These are phyloP conservation scores for Archips xylosteana DNA, from an alignment of 2,888 invertebrate species.

Conservation along the genomic window DNA sequence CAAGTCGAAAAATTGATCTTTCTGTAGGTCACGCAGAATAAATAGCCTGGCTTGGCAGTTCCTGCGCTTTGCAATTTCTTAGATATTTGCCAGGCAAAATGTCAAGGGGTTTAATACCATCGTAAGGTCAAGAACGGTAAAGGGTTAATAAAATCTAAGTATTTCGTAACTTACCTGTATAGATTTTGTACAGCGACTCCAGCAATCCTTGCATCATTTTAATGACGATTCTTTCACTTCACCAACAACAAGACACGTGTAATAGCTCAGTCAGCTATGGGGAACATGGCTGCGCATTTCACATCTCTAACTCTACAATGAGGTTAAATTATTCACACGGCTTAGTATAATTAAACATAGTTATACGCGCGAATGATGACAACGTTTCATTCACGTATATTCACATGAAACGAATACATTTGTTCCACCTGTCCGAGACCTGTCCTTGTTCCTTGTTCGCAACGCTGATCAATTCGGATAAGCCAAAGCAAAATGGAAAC, in stretches of 20 bases:
- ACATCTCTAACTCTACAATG: conserved; percentile 35
- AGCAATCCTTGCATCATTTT: conserved; percentile 83
- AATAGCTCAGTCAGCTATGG: conserved; percentile 41
- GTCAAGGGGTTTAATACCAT: conserved; percentile 4
- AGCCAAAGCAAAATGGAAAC: conserved; percentile 27
- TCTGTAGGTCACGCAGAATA: background rate
- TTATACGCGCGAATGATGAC: conserved; percentile 36
- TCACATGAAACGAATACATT: conserved; percentile 39
- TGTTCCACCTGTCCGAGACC: conserved; percentile 37
- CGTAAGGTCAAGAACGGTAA: background rate
- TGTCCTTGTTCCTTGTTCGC: conserved; percentile 31
- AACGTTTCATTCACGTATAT: conserved; percentile 35
- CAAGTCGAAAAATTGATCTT: background rate
- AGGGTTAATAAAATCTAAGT: background rate
- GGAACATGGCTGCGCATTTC: conserved; percentile 28
- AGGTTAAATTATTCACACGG: conserved; percentile 40
- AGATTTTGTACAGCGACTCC: conserved; percentile 79
- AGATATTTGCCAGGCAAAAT: background rate
- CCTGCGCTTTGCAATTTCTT: background rate
- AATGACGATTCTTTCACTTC: conserved; percentile 58
- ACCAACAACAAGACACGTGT: conserved; percentile 51
- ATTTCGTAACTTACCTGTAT: conserved; percentile 67
- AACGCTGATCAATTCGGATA: conserved; percentile 34
- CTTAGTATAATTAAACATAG: conserved; percentile 35
- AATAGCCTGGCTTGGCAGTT: background rate